Evolutionary conservation across 2,888 invertebrate genomes (phyloP).

Genomic region (Dryadula phaetusa): DNA sequence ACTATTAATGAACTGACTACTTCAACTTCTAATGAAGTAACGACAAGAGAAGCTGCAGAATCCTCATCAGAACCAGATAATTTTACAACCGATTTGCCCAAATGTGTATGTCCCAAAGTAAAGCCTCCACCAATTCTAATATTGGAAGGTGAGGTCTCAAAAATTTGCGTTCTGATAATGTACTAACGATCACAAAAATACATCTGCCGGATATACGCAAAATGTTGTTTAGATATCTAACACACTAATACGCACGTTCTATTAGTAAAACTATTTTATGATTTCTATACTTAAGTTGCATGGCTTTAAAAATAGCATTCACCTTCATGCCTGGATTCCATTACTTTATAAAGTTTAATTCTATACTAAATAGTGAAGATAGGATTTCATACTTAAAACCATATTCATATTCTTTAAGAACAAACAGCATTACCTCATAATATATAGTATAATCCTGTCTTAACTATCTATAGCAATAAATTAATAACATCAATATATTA

Average conservation of each 20-base stretch:
- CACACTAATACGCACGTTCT: constrained; percentile 67
- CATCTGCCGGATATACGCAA: constrained; percentile 57
- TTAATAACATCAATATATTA: constrained; percentile 26
- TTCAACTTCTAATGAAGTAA: neutral
- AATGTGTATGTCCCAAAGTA: constrained; percentile 76
- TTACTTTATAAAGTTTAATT: neutral
- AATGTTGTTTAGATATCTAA: constrained; percentile 56
- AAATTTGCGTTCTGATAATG: constrained; percentile 68
- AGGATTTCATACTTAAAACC: neutral
- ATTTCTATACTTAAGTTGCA: constrained; percentile 56
- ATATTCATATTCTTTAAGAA: neutral
- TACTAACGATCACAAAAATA: constrained; percentile 72
- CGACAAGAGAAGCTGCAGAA: constrained; percentile 51
- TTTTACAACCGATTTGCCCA: constrained; percentile 57
- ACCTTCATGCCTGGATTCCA: neutral
- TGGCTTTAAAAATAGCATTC: constrained; percentile 51
- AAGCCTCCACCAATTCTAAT: constrained; percentile 89
- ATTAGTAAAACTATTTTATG: neutral
- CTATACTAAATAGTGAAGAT: neutral
- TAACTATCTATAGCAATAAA: neutral
- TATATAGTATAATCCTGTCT: neutral
- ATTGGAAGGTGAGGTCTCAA: constrained; percentile 90
- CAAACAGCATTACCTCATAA: neutral
- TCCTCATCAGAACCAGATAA: constrained; percentile 51
- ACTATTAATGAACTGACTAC: constrained; percentile 37